Evolutionary conservation across 2,888 invertebrate genomes (phyloP).

Genomic region (Macaria liturata): DNA sequence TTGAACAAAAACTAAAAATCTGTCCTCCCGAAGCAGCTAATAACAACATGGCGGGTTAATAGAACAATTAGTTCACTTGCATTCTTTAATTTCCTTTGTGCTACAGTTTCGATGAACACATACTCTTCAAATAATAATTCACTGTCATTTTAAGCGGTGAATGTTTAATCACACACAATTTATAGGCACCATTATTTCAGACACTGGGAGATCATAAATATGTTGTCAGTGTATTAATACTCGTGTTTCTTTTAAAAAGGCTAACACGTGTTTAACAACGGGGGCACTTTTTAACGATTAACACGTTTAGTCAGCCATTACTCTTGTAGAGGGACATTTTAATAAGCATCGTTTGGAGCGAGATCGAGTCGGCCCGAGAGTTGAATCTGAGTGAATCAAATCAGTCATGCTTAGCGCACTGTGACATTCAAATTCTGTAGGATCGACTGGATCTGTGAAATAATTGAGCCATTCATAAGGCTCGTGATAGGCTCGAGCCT

Average conservation of each 20-base stretch:
- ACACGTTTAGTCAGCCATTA: slow-evolving; percentile 32
- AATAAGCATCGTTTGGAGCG: slow-evolving; percentile 23
- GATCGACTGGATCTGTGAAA: slow-evolving; percentile 67
- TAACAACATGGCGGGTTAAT: slow-evolving; percentile 60
- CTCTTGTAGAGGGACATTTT: slow-evolving; percentile 29
- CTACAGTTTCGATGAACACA: slow-evolving; percentile 26
- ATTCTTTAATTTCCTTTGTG: slow-evolving; percentile 36
- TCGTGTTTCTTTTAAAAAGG: slow-evolving; percentile 51
- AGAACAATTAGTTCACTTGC: slow-evolving; percentile 38
- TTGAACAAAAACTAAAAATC: slow-evolving; percentile 60
- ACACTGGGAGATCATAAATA: slow-evolving; percentile 63
- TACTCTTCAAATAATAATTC: slow-evolving; percentile 42
- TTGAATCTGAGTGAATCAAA: slow-evolving; percentile 40
- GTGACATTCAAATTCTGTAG: slow-evolving; percentile 31
- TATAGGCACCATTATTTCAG: slow-evolving; percentile 63
- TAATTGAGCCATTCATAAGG: slow-evolving; percentile 83
- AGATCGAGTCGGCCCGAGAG: slow-evolving; percentile 29
- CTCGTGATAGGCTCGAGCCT: slow-evolving; percentile 71
- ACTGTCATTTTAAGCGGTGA: slow-evolving; percentile 44
- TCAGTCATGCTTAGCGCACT: slow-evolving; percentile 49
- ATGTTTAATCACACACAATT: slow-evolving; percentile 62
- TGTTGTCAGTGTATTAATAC: slow-evolving; percentile 72
- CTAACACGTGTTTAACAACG: slow-evolving; percentile 60
- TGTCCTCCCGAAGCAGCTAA: slow-evolving; percentile 59
- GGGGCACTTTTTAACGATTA: slow-evolving; percentile 48